Base-by-base conservation (phyloP, 2,797 vertebrate species). In the Onychomys arenicola region DNA sequence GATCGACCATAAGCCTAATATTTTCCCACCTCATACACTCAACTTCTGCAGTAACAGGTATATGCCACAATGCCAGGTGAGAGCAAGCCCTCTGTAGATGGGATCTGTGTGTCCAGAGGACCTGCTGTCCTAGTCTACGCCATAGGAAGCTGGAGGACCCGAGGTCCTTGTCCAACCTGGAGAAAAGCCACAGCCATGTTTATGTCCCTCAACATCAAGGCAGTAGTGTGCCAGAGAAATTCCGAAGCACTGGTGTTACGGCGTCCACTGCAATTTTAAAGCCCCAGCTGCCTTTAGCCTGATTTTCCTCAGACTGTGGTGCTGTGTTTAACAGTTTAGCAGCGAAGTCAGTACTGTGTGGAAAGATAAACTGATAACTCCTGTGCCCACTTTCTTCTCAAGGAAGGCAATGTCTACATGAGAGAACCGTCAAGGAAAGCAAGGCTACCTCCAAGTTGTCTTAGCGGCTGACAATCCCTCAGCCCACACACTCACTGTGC, bases 401-500 rank as follows among this genome's bases (percentile, higher is more conserved):
- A 1, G 59, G 90, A 46, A 32, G 57, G 89, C 34, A n/a, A 84
- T 4, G 52, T 86, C 87, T 46, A 13, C 59, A 77, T 0, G n/a
- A n/a, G n/a, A 5, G 37, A 82, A 83, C 16, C 14, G 55, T 10
- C 69, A 57, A 7, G 77, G 81, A 37, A 14, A 4, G 32, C 40
- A 46, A 10, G 6, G 34, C 1, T 8, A 37, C n/a, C 84, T 40
- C 71, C 75, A 37, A 1, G 1, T 0, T 19, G 14, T 46, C 29
- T 2, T 16, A 16, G 57, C 8, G 61, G 16, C 52, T 8, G 63
- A 12, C 3, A 4, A 1, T 19, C 55, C 63, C 77, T 25, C 1
- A 1, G 5, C 16, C 6, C 14, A 84, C 71, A 83, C 52, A 80
- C 99, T 98, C 97, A 99, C 99, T 97, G 99, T 99, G 98, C 99